Evolutionary conservation across 2,797 vertebrate species (phyloP).

Genomic region (Zalophus californianus): DNA sequence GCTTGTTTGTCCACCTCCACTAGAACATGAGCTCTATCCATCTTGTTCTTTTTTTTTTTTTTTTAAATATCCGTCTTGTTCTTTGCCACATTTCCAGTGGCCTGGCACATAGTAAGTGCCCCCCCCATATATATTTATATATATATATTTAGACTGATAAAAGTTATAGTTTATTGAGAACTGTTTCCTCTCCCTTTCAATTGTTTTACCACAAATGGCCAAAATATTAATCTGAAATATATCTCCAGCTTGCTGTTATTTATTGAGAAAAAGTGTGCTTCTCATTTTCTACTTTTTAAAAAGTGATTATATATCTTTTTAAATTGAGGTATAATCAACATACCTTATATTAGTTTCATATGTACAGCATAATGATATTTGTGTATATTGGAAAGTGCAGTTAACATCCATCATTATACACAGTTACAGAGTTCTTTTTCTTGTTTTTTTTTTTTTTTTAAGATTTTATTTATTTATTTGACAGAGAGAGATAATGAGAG

Average conservation of each 20-base stretch:
- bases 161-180: not conserved
- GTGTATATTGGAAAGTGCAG: not conserved
- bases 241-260: not conserved
- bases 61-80: not conserved
- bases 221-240: not conserved
- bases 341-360: not conserved
- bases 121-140: not conserved
- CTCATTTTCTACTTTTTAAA: constrained; percentile 33
- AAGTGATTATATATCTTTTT: not conserved
- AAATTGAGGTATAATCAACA: not conserved
- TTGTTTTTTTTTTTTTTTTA: not conserved
- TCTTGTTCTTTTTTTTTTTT: not conserved
- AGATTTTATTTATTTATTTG: too few species aligned
- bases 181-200: not conserved
- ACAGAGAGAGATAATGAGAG: too few species aligned
- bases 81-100: not conserved
- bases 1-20: not conserved
- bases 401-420: not conserved
- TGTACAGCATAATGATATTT: not conserved
- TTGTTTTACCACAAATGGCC: not conserved
- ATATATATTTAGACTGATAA: not conserved
- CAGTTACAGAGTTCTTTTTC: not conserved
- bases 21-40: not conserved
- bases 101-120: not conserved
- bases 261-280: constrained; percentile 21